phyloP scores from a whole-genome alignment of 1,140 invertebrate genomes.

The Zaprionus ornatus region DNA sequence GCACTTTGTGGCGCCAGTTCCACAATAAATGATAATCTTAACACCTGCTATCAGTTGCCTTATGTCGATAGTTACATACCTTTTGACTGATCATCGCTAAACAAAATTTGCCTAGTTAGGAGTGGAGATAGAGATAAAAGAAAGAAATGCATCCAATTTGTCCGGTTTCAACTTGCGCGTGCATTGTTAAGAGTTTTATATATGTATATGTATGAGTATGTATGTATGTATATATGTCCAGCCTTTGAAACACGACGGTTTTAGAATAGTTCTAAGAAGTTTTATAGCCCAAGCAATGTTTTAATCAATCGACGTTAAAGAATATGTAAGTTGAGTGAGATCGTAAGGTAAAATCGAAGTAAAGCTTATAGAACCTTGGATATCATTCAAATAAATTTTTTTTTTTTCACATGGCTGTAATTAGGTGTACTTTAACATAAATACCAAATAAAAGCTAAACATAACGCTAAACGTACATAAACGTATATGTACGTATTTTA shows the following conservation, averaged over 20 bases:
- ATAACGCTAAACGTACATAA: too few species aligned
- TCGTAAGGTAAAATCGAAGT: background rate
- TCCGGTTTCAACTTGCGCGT: background rate
- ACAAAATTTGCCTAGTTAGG: background rate
- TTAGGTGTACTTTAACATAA: conserved; percentile 22
- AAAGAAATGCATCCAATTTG: background rate
- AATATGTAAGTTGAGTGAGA: background rate
- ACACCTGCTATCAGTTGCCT: background rate
- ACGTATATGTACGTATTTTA: background rate
- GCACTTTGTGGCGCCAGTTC: background rate
- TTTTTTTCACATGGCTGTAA: conserved; percentile 32
- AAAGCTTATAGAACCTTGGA: background rate
- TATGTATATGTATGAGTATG: background rate
- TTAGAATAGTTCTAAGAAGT: background rate
- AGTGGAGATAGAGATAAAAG: background rate
- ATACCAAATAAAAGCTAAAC: conserved; percentile 4
- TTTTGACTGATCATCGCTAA: background rate
- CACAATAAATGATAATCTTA: conserved; percentile 4
- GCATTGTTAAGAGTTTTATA: background rate
- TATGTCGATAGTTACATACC: background rate
- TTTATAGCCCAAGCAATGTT: background rate
- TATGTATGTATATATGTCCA: background rate
- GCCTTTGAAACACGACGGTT: background rate
- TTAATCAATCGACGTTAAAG: background rate
- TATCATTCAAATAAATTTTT: background rate